These are phyloP conservation scores for Orchesellides sinensis DNA, from an alignment of 2,888 invertebrate genomes.

Conservation along the genomic window DNA sequence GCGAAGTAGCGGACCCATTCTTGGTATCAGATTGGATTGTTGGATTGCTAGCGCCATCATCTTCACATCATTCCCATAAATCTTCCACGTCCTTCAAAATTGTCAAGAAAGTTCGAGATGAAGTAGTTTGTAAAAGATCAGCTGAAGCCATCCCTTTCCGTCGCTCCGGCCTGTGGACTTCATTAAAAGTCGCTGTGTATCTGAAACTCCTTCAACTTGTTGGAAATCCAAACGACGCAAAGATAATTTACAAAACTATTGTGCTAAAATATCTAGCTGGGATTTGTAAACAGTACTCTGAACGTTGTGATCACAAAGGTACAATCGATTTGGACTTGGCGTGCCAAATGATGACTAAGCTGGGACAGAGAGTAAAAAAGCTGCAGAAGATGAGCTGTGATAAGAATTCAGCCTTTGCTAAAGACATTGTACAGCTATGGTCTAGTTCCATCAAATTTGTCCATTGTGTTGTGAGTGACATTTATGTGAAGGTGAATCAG, in stretches of 20 bases:
- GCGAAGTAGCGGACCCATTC: constrained; percentile 10
- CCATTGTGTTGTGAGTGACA: neutral
- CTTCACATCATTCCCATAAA: too few species aligned
- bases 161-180: constrained; percentile 45
- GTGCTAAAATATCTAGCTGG: constrained; percentile 20
- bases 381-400: constrained; percentile 39
- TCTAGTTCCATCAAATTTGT: constrained; percentile 8
- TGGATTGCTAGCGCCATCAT: too few species aligned
- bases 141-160: constrained; percentile 41
- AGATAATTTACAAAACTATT: constrained; percentile 31
- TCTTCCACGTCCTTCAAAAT: too few species aligned
- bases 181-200: constrained; percentile 32
- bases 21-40: neutral
- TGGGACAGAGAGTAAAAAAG: constrained; percentile 39
- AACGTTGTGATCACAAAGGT: neutral
- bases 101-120: constrained; percentile 38
- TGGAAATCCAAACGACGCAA: constrained; percentile 30
- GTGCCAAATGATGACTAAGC: constrained; percentile 32
- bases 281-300: neutral
- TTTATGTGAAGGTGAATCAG: constrained; percentile 6
- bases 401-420: neutral
- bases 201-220: constrained; percentile 26
- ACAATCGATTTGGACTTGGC: constrained; percentile 29
- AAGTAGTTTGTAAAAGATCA: constrained; percentile 4
- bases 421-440: constrained; percentile 24